A percentile compares a stretch with the other conserved stretches of the same genome.
Evolutionary conservation across 2,113 vertebrate species (phyloP).

Genomic region (Ceyx cyanopectus): DNA sequence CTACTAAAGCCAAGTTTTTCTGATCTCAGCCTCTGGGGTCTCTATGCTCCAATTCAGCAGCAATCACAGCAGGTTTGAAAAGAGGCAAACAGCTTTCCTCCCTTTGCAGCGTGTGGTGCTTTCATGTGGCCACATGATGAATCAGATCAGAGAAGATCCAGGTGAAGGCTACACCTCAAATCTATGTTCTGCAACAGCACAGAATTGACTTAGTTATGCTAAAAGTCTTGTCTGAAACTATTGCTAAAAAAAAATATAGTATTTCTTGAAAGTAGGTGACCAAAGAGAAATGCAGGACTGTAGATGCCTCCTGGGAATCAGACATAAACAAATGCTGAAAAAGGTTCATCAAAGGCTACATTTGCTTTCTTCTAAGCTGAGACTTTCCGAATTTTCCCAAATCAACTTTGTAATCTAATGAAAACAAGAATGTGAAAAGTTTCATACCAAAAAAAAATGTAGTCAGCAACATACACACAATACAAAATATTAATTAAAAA

Average conservation of each 20-base stretch:
- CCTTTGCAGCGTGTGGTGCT: not conserved
- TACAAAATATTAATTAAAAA: not conserved
- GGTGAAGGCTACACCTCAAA: not conserved
- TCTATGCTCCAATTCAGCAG: not conserved
- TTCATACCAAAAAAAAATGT: not conserved
- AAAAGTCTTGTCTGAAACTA: not conserved
- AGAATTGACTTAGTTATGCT: not conserved
- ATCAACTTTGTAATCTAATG: not conserved
- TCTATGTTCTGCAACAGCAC: not conserved
- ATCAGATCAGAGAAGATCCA: fast-evolving
- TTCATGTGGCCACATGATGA: not conserved
- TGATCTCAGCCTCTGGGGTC: not conserved
- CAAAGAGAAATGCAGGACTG: not conserved
- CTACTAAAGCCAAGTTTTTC: not conserved
- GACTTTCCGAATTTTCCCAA: not conserved
- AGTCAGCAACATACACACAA: not conserved
- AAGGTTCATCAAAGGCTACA: not conserved
- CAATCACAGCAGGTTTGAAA: not conserved
- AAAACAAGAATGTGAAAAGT: not conserved
- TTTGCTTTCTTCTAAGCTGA: not conserved
- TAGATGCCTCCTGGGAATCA: not conserved
- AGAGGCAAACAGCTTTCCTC: not conserved
- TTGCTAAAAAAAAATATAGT: not conserved
- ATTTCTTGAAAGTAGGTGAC: not conserved
- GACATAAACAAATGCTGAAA: not conserved